Evolutionary conservation across 2,113 vertebrate species (phyloP).

Genomic region (Vanacampus margaritifer): DNA sequence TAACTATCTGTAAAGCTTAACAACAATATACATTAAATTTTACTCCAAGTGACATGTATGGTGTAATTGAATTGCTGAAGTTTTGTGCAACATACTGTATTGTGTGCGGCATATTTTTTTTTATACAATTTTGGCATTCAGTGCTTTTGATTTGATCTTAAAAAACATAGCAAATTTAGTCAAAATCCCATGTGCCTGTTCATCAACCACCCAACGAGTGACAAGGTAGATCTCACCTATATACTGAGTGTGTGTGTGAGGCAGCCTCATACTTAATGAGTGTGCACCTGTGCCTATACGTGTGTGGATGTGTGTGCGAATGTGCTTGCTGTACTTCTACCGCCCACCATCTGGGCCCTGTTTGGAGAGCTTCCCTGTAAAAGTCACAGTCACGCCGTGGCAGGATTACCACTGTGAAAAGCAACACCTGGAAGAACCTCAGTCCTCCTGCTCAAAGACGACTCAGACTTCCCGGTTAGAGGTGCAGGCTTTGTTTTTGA

Average conservation of each 20-base stretch:
- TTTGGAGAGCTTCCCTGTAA: conserved; percentile 66
- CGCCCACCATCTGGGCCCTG: conserved; percentile 65
- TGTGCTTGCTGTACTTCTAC: conserved; percentile 30
- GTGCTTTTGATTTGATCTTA: neutral
- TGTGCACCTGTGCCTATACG: conserved; percentile 32
- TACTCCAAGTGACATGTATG: neutral
- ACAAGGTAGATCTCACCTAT: conserved; percentile 58
- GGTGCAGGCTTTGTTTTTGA: conserved; percentile 65
- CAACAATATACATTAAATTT: neutral
- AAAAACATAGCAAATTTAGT: conserved; percentile 33
- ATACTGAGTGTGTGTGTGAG: conserved; percentile 24
- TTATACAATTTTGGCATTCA: neutral
- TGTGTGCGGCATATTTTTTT: neutral
- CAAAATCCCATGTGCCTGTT: conserved; percentile 52
- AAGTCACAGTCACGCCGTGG: conserved; percentile 65
- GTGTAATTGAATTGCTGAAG: neutral
- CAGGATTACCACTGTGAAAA: conserved; percentile 68
- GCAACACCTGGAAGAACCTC: conserved; percentile 66
- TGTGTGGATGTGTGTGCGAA: conserved; percentile 27
- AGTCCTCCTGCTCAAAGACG: conserved; percentile 61
- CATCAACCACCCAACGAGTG: conserved; percentile 65
- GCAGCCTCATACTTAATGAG: conserved; percentile 35
- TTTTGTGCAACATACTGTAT: neutral
- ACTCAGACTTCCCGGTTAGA: conserved; percentile 64
- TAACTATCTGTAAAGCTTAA: no score